Evolutionary conservation across 2,797 vertebrate species (phyloP).

Genomic region (Artibeus jamaicensis): DNA sequence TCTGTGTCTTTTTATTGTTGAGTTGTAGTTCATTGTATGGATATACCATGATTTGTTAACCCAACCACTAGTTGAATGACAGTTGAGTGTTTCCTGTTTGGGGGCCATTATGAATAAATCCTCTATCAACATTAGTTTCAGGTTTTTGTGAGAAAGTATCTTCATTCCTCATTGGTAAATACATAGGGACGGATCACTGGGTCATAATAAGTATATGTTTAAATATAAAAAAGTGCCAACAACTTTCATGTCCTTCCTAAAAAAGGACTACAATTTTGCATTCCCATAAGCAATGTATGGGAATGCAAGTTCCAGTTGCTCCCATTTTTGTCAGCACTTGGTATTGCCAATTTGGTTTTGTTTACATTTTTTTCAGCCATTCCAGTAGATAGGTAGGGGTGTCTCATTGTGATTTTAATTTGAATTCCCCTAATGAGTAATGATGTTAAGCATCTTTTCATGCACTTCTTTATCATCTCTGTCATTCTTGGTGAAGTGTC

Average conservation of each 20-base stretch:
- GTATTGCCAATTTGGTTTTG: not conserved
- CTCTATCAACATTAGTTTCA: not conserved
- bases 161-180: slow-evolving; percentile 9
- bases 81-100: not conserved
- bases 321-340: not conserved
- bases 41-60: not conserved
- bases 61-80: not conserved
- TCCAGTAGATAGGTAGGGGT: not conserved
- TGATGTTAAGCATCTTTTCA: not conserved
- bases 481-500: slow-evolving; percentile 11
- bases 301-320: not conserved
- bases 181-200: not conserved
- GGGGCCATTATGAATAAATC: not conserved
- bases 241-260: not conserved
- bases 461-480: not conserved
- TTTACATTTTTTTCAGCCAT: not conserved
- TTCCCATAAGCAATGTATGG: not conserved
- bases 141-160: not conserved
- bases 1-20: not conserved
- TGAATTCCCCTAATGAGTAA: slow-evolving; percentile 11
- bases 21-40: not conserved
- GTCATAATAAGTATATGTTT: not conserved
- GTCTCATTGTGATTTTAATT: slow-evolving; percentile 2
- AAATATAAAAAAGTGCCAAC: not conserved
- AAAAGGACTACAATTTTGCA: not conserved